Percentiles rank a stretch among this genome's conserved stretches.
These are phyloP conservation scores for Oasisia sp. DNA, from an alignment of 2,888 invertebrate genomes.

Conservation along the genomic window DNA sequence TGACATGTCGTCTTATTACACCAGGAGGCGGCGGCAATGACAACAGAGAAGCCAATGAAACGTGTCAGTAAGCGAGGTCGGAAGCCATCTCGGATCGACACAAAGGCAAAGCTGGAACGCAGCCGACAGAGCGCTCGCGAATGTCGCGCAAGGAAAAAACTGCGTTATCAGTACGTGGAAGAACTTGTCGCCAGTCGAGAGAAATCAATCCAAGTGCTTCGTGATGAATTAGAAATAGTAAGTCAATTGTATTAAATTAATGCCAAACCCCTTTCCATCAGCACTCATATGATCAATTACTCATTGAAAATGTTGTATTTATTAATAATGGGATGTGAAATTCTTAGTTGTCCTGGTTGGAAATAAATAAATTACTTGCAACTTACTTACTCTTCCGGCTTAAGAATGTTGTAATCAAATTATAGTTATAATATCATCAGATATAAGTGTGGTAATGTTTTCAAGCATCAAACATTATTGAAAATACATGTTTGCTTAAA, in stretches of 20 bases:
- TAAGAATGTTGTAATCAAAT: too few relatives aligned
- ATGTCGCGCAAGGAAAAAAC: constrained; percentile 94
- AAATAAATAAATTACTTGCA: too few relatives aligned
- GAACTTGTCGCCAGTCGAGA: constrained; percentile 93
- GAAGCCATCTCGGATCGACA: constrained; percentile 87
- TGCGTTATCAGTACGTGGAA: constrained; percentile 95
- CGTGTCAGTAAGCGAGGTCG: constrained; percentile 73
- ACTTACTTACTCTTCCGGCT: too few relatives aligned
- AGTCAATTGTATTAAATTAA: constrained; percentile 30
- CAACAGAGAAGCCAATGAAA: background rate
- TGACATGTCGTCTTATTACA: background rate
- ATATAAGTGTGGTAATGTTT: too few relatives aligned
- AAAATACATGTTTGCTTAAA: too few relatives aligned
- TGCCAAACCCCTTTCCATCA: background rate
- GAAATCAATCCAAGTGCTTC: constrained; percentile 86
- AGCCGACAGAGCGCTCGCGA: constrained; percentile 97
- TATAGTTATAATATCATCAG: too few relatives aligned
- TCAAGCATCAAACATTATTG: too few relatives aligned
- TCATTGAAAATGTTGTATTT: too few relatives aligned
- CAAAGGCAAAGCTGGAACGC: constrained; percentile 93
- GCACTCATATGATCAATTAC: too few relatives aligned
- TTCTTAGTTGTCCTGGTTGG: too few relatives aligned
- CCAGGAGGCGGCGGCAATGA: background rate
- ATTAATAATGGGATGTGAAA: too few relatives aligned
- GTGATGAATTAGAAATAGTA: constrained; percentile 91